Percentiles rank a stretch among this genome's conserved stretches.
These are phyloP conservation scores for Lathronympha strigana DNA, from an alignment of 2,888 invertebrate genomes.

Conservation along the genomic window DNA sequence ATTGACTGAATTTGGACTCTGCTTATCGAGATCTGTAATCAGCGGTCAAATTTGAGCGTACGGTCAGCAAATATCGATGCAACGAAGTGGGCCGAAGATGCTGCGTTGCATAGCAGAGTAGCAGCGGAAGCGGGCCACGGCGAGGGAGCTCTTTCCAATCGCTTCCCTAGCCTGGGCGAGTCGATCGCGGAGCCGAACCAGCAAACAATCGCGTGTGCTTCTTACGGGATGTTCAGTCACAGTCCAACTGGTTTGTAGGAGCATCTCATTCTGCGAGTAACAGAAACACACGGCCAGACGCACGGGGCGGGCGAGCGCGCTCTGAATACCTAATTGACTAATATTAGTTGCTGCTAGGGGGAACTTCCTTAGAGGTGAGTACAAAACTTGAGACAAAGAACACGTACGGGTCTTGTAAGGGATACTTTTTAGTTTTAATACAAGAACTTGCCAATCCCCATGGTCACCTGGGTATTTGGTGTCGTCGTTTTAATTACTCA, in stretches of 20 bases:
- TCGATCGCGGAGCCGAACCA: conserved; percentile 15
- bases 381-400: conserved; percentile 80
- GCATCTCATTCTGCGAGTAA: background rate
- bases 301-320: conserved; percentile 71
- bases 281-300: conserved; percentile 54
- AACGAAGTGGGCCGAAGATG: conserved; percentile 41
- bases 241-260: background rate
- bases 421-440: conserved; percentile 74
- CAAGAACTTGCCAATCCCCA: conserved; percentile 55
- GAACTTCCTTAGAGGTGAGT: conserved; percentile 78
- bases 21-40: conserved; percentile 36
- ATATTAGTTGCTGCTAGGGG: conserved; percentile 77
- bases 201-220: background rate
- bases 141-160: conserved; percentile 27
- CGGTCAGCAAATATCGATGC: conserved; percentile 42
- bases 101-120: conserved; percentile 40
- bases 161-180: background rate
- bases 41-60: conserved; percentile 39
- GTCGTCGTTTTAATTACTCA: conserved; percentile 32
- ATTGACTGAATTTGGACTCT: conserved; percentile 24
- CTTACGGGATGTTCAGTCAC: background rate
- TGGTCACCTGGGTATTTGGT: conserved; percentile 38
- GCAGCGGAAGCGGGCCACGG: conserved; percentile 44
- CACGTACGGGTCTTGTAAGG: conserved; percentile 72
- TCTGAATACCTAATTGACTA: conserved; percentile 83